Base-by-base conservation (phyloP, 2,888 invertebrate genomes). In the Nomada lathburiana region DNA sequence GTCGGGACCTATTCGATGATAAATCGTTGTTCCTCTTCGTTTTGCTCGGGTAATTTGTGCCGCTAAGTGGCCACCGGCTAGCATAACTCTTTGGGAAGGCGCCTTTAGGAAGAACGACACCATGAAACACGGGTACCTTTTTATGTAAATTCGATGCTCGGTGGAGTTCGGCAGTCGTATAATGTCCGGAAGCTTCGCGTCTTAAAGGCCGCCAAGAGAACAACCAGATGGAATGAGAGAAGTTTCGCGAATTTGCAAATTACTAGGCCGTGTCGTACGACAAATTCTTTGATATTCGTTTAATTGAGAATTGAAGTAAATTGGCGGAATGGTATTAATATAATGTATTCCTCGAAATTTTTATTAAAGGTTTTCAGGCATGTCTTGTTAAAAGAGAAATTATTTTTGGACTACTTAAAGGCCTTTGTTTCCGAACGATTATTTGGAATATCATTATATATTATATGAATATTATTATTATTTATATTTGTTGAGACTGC, bases 21-120 rank as follows among this genome's bases (percentile, higher is more conserved):
- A 88, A 88, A 88, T 88, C 85, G 86, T 68, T 36, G 74, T 81
- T 83, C 73, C 20, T 80, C 44, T 72, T 86, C 86, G 83, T 85
- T 88, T 88, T 84, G 86, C 81, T 80, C 80, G 90, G 86, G 89
- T 91, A 91, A 91, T 91, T 91, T 91, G 91, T 90, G 89, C 90
- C 89, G 90, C 90, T 91, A 91, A 91, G 89, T 89, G 91, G 85
- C 85, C 85, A 82, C 85, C 81, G 83, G 65, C 77, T 50, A 60
- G 79, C 83, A 88, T 88, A 89, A 88, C 83, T 88, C 82, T 77
- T 71, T 64, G 76, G 71, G 78, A 52, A 80, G 81, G 81, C 83
- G 80, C 79, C 80, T 73, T 62, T 71, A 63, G 77, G 72, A 85
- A 83, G 83, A 86, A 88, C 85, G 86, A 88, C 88, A 76, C 73